phyloP scores from a whole-genome alignment of 1,140 invertebrate genomes.

The Helicorthomorpha holstii region DNA sequence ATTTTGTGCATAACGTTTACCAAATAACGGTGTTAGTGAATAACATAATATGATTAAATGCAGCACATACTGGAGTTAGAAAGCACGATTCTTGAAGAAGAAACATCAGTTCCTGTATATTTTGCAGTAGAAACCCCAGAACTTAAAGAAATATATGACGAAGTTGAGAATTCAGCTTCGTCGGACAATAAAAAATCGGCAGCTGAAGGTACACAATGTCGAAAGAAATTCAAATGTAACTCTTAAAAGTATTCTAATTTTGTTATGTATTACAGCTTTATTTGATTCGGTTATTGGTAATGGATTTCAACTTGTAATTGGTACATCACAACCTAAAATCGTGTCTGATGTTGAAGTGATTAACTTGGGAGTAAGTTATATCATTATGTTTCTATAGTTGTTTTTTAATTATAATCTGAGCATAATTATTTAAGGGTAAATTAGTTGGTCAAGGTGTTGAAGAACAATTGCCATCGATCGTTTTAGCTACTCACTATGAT shows the following conservation, averaged over 20 bases:
- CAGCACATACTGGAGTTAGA: conserved; percentile 40
- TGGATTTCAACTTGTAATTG: conserved; percentile 71
- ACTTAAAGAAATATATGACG: conserved; percentile 53
- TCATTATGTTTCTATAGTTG: conserved; percentile 10
- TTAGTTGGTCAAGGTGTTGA: conserved; percentile 57
- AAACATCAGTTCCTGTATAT: conserved; percentile 73
- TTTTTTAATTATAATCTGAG: background rate
- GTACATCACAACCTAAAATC: conserved; percentile 44
- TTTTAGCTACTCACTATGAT: conserved; percentile 86
- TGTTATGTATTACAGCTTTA: conserved; percentile 35
- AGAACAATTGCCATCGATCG: conserved; percentile 67
- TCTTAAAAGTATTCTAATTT: background rate
- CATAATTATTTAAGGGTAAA: conserved; percentile 57
- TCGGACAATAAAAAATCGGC: conserved; percentile 24
- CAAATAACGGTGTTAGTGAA: background rate
- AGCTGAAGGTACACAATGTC: conserved; percentile 20
- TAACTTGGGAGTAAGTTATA: conserved; percentile 36
- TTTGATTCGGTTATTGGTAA: conserved; percentile 74
- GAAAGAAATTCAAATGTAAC: background rate
- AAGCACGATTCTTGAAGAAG: conserved; percentile 57
- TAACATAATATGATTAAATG: background rate
- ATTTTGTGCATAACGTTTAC: background rate
- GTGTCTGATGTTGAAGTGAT: conserved; percentile 62
- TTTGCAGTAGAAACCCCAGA: conserved; percentile 53
- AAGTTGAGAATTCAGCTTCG: conserved; percentile 41